Evolutionary conservation across 2,797 vertebrate genomes (phyloP), one percentile per base, ranked within the genome.

Genomic region (Acanthurus lineatus): DNA sequence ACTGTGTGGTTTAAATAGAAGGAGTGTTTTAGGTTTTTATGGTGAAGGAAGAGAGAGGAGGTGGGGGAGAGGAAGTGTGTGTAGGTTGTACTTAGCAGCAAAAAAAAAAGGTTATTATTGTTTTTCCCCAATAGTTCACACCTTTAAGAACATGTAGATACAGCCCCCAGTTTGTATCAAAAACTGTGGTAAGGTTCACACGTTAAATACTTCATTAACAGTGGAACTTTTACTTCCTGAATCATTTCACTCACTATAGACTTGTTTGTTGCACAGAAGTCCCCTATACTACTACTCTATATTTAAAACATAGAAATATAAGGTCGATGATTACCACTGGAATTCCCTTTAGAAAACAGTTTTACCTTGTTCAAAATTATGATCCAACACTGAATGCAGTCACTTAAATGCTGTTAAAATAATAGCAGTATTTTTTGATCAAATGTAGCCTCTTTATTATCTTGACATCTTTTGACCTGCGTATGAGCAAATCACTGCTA

Each of bases 1-100:
- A 5, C 52, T 1, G 44, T 44, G 60, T 1, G 0, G 35, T 76
- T 73, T 82, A 74, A 84, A 53, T 78, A 86, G 73, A 38, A 6
- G 44, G 45, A 54, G 20, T 2, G 3, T 68, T 62, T 73, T 20
- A 64, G 60, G 68, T 73, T 53, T 60, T 28, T 12, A 14, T 22
- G 54, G 67, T 52, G 10, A 76, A 69, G 71, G 19, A 65, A 75
- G 56, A 38, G 22, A 3, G 14, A 2, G 44, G 20, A 65, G 53
- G 63, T 54, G 40, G 61, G 47, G 44, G 35, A 71, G 57, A 77
- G 78, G 73, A 86, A 80, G 83, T 69, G 40, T 35, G 62, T 63
- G 10, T 74, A 14, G 0, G 1, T 62, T 72, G 5, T 3, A 64
- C 48, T 6, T 5, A 59, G 42, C 65, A 17, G 69, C 25, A 38